Percentiles rank a stretch among this genome's conserved stretches.
Evolutionary conservation across 2,888 invertebrate species (phyloP).

Genomic region (Eudemis profundana): DNA sequence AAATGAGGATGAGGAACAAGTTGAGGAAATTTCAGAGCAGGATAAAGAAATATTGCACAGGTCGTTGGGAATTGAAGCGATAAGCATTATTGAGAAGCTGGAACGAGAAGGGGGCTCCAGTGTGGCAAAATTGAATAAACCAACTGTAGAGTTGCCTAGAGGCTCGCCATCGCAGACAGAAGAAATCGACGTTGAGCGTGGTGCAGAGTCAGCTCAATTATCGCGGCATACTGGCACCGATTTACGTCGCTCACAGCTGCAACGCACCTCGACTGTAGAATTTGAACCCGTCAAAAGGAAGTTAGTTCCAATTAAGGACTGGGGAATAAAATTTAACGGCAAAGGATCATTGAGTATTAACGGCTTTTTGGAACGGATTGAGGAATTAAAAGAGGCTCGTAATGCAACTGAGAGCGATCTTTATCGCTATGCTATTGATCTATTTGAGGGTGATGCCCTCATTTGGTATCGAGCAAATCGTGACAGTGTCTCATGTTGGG

Average conservation of each 20-base stretch:
- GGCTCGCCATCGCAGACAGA: too few relatives aligned
- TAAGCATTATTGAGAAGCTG: too few relatives aligned
- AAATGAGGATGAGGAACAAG: too few relatives aligned
- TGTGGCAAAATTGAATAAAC: too few relatives aligned
- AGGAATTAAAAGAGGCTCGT: neutral
- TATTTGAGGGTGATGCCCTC: neutral
- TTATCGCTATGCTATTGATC: slow-evolving; percentile 1
- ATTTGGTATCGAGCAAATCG: slow-evolving; percentile 1
- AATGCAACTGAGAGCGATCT: neutral
- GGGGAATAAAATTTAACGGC: neutral
- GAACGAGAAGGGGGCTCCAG: too few relatives aligned
- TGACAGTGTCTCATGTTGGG: neutral
- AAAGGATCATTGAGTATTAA: neutral
- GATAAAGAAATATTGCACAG: too few relatives aligned
- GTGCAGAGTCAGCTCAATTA: too few relatives aligned
- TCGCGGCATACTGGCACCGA: too few relatives aligned
- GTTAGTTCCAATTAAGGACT: slow-evolving; percentile 1
- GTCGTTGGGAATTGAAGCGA: too few relatives aligned
- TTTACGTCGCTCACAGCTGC: neutral
- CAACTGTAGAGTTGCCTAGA: too few relatives aligned
- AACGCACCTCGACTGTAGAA: neutral
- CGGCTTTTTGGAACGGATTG: neutral
- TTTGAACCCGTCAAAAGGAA: neutral
- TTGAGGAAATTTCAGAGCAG: too few relatives aligned
- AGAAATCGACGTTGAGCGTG: too few relatives aligned